phyloP scores from a whole-genome alignment of 2,888 invertebrate genomes.

The Sussaba pulchella region DNA sequence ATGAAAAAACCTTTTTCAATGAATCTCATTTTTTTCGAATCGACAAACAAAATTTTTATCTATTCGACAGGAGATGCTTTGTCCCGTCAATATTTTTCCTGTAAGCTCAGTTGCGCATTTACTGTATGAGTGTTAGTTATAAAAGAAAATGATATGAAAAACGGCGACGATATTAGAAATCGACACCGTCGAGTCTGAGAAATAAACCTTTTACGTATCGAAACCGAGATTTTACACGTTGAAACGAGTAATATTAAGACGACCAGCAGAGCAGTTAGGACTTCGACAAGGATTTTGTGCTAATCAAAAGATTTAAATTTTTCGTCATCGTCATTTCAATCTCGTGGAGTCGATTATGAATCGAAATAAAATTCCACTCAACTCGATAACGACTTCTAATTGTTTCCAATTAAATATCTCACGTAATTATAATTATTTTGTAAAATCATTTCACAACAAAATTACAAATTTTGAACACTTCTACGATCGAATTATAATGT shows the following conservation, averaged over 20 bases:
- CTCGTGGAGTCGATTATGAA: background rate
- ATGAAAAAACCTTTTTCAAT: no score
- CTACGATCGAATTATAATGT: no score
- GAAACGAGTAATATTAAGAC: background rate
- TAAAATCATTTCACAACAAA: no score
- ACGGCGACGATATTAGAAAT: slow-evolving; percentile 50
- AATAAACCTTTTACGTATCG: slow-evolving; percentile 69
- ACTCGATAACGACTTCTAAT: no score
- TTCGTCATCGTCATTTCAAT: background rate
- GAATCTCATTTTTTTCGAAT: background rate
- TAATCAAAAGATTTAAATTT: background rate
- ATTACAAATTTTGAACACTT: no score
- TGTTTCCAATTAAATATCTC: no score
- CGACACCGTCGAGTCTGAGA: background rate
- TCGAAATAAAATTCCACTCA: background rate
- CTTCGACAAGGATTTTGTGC: background rate
- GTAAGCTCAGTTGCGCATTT: slow-evolving; percentile 21
- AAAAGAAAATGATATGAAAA: slow-evolving; percentile 74
- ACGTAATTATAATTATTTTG: no score
- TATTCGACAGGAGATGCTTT: slow-evolving; percentile 7
- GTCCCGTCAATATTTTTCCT: slow-evolving; percentile 33
- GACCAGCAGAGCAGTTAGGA: background rate
- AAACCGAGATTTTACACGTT: slow-evolving; percentile 61
- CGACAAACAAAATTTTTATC: background rate
- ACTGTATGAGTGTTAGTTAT: slow-evolving; percentile 69